These are phyloP conservation scores for Dysdera silvatica DNA, from an alignment of 1,140 invertebrate species.

Conservation along the genomic window DNA sequence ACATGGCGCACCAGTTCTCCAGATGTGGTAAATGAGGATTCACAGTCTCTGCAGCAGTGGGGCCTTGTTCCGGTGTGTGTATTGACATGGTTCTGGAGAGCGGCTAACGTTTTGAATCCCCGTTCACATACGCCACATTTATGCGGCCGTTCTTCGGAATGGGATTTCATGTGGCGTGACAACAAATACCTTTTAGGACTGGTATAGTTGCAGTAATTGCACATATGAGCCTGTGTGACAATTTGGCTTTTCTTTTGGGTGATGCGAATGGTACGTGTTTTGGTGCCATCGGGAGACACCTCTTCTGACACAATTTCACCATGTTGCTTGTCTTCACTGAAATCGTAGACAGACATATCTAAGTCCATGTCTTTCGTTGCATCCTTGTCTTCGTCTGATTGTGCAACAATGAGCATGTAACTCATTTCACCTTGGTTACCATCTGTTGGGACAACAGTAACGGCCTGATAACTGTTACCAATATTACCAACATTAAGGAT, in stretches of 20 bases:
- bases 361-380: constrained; percentile 28
- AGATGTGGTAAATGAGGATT: constrained; percentile 88
- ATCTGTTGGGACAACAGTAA: constrained; percentile 76
- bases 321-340: constrained; percentile 45
- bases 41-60: constrained; percentile 87
- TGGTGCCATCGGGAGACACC: constrained; percentile 23
- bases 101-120: constrained; percentile 89
- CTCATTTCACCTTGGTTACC: constrained; percentile 69
- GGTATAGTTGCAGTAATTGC: constrained; percentile 83
- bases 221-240: constrained; percentile 66
- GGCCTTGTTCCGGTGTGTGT: constrained; percentile 94
- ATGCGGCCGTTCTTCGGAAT: constrained; percentile 88
- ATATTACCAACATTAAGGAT: constrained; percentile 34
- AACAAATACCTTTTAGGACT: constrained; percentile 81
- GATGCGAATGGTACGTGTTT: constrained; percentile 25
- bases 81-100: constrained; percentile 90
- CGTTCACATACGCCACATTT: constrained; percentile 90
- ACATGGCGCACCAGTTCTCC: constrained; percentile 89
- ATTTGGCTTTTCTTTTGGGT: constrained; percentile 62
- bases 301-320: constrained; percentile 30
- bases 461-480: constrained; percentile 59
- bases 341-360: constrained; percentile 52
- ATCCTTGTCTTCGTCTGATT: constrained; percentile 39
- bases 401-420: constrained; percentile 81
- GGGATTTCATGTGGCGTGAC: constrained; percentile 88